Conservation (phyloP, 1,140 invertebrate genomes). For the Tribolium madens region DNA sequence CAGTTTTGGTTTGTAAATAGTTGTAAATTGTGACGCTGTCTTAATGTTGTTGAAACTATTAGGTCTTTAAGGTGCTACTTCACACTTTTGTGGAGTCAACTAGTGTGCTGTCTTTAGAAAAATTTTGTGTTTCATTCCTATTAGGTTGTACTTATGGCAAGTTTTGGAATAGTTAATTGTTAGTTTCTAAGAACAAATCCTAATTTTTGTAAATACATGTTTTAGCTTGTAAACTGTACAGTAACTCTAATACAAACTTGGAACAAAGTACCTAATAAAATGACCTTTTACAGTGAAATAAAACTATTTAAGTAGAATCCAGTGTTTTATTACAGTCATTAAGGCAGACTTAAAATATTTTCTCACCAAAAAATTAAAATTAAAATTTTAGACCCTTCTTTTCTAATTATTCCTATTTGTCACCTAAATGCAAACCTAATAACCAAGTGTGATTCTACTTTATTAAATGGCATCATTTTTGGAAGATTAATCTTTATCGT, state of each 20-base stretch:
- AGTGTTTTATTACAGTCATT: background rate
- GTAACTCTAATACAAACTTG: conserved; percentile 39
- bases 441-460: background rate
- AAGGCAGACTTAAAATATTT: background rate
- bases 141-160: too few relatives aligned
- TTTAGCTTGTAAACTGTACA: conserved; percentile 17
- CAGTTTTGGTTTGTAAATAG: conserved; percentile 16
- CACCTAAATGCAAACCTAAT: background rate
- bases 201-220: conserved; percentile 14
- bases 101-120: too few relatives aligned
- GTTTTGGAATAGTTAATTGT: background rate
- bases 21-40: conserved; percentile 24
- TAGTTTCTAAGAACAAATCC: background rate
- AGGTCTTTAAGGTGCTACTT: background rate
- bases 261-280: conserved; percentile 39
- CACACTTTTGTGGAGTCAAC: background rate
- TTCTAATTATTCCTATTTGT: background rate
- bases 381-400: background rate
- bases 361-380: background rate
- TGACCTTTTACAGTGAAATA: conserved; percentile 37
- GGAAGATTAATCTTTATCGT: conserved; percentile 30
- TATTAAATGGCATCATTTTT: background rate
- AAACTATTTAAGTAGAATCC: conserved; percentile 32
- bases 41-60: conserved; percentile 26
- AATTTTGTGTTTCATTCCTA: too few relatives aligned